phyloP scores from a whole-genome alignment of 64 coral and sea anemone genomes.

The Stichodactyla helianthus region DNA sequence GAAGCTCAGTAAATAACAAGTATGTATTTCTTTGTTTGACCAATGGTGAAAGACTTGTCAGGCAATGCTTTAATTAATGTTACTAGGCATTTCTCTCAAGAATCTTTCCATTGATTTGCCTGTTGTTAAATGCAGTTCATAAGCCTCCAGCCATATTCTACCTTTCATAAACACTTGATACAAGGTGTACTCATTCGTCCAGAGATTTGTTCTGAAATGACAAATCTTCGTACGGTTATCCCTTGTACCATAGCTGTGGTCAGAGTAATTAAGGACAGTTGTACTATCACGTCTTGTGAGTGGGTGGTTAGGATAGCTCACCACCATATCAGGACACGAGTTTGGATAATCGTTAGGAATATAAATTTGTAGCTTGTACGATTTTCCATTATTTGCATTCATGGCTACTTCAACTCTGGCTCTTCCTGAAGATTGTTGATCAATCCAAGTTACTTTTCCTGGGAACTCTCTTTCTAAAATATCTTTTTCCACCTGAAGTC shows the following conservation, averaged over 20 bases:
- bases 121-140: slow-evolving; percentile 49
- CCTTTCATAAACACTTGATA: slow-evolving; percentile 83
- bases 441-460: slow-evolving; percentile 56
- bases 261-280: background rate
- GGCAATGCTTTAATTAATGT: no score
- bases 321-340: slow-evolving; percentile 52
- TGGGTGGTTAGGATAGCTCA: slow-evolving; percentile 1
- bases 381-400: slow-evolving; percentile 35
- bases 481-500: slow-evolving; percentile 54
- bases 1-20: no score
- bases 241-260: slow-evolving; percentile 16
- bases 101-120: slow-evolving; percentile 44
- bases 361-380: slow-evolving; percentile 47
- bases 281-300: slow-evolving; percentile 10
- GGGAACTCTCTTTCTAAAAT: slow-evolving; percentile 45
- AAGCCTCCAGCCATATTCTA: slow-evolving; percentile 65
- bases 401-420: slow-evolving; percentile 15
- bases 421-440: background rate
- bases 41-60: no score
- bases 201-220: slow-evolving; percentile 27
- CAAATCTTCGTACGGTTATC: slow-evolving; percentile 53
- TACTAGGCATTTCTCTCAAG: slow-evolving; percentile 39
- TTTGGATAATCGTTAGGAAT: slow-evolving; percentile 54
- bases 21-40: no score
- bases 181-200: slow-evolving; percentile 34